Evolutionary conservation across 1,140 invertebrate genomes (phyloP), one percentile per base, ranked within the genome.

Genomic region (Sesamia nonagrioides): DNA sequence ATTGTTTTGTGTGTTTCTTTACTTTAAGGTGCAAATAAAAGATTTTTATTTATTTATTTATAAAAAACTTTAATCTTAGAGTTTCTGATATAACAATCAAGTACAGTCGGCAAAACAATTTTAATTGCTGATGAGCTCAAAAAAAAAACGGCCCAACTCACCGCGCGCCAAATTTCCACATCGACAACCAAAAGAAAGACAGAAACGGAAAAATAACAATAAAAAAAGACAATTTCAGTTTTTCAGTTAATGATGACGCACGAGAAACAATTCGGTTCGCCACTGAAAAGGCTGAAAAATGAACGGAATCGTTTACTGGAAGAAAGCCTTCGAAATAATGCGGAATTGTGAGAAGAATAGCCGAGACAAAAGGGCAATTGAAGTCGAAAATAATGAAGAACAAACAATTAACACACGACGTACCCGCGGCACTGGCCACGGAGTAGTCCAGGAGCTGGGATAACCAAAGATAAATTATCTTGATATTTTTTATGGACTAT

Each of bases 341-440:
- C 82, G 83, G 84, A 87, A 90, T 74, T 87, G 79, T 87, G 89
- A 89, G 91, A 89, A 92, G 89, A 92, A 94, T 90, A 85, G 83
- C 71, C 58, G 81, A 85, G 84, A 94, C 92, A 94, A 94, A 91
- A 86, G 87, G 92, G 92, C 91, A 94, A 94, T 94, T 94, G 92
- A 94, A 94, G 91, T 89, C 87, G 90, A 92, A 89, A 92, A 94
- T 94, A 94, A 94, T 94, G 90, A 88, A 88, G 80, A 88, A 92
- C 91, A 91, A 94, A 94, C 92, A 94, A 94, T 94, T 94, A 94
- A 94, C 90, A 94, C 90, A 92, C 90, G 87, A 82, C 80, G 75
- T 58, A 60, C 66, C 61, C 63, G 45, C 60, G 78, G 54, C 68
- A 52, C 77, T 27, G 68, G 56, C 73, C 73, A 63, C 13, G 58